phyloP scores from a whole-genome alignment of 1,140 invertebrate species.

The Amphibalanus amphitrite region DNA sequence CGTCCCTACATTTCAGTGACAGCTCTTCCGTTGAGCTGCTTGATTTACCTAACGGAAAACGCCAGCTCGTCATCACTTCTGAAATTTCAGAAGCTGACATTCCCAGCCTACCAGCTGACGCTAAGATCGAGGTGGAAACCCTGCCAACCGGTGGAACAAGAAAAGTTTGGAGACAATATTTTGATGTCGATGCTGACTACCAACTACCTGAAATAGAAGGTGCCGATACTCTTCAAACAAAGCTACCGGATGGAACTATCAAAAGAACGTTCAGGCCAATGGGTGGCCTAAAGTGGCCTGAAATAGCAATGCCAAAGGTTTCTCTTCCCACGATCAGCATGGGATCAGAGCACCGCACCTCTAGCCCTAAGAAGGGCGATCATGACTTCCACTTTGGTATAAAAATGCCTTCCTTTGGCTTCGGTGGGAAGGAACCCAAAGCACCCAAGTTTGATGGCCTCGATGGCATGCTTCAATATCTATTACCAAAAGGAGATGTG shows the following conservation, averaged over 20 bases:
- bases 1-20: neutral
- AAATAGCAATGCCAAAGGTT: neutral
- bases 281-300: neutral
- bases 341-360: neutral
- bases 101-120: neutral
- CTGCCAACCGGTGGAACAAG: neutral
- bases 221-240: neutral
- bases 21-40: neutral
- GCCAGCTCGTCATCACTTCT: neutral
- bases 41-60: neutral
- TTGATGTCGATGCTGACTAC: neutral
- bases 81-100: neutral
- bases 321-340: neutral
- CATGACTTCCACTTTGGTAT: neutral
- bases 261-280: neutral
- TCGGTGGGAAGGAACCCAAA: neutral
- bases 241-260: neutral
- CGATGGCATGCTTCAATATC: neutral
- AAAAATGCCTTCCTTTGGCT: neutral
- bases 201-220: neutral
- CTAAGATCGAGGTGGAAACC: neutral
- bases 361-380: neutral
- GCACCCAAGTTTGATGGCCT: neutral
- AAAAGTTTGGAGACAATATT: neutral
- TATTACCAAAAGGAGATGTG: neutral